Evolutionary conservation across 2,888 invertebrate genomes (phyloP), one percentile per base, ranked within the genome.

Genomic region (Ligdia adustata): DNA sequence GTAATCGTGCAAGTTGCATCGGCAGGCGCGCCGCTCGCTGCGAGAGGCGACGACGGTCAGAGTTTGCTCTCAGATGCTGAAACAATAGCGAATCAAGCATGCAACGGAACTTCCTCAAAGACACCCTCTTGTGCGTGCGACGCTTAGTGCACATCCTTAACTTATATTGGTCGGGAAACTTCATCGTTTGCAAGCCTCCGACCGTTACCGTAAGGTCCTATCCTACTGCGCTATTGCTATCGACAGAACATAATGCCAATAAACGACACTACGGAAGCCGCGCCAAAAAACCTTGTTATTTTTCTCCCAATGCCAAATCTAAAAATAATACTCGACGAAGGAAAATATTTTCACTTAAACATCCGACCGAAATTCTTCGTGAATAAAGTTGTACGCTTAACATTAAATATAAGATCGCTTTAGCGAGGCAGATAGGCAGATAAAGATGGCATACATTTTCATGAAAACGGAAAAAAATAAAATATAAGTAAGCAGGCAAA

Each of bases 31-130:
- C 78, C 72, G 79, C 79, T 82, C 79, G 76, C 73, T 75, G 59
- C 57, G 64, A 69, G 58, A 60, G 61, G 60, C 64, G 68, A 65
- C 74, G 84, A 65, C 74, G 84, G 82, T 79, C 83, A 79, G 79
- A 86, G 82, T 85, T 84, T 75, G 72, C 75, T 72, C 71, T 80
- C 72, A 70, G 70, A 70, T 66, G 71, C 78, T 84, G 77, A 83
- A 85, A 88, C 85, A 88, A 87, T 86, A 81, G 81, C 79, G 79
- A 85, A 88, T 88, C 84, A 84, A 86, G 81, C 83, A 87, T 89
- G 86, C 86, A 83, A 76, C 79, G 80, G 82, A 89, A 88, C 85
- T 87, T 83, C 72, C 72, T 75, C 83, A 78, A 83, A 85, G 82
- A 87, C 81, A 83, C 79, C 80, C 79, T 79, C 82, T 78, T 73